Base-by-base conservation (phyloP, 2,888 invertebrate genomes). In the Xestobium rufovillosum region DNA sequence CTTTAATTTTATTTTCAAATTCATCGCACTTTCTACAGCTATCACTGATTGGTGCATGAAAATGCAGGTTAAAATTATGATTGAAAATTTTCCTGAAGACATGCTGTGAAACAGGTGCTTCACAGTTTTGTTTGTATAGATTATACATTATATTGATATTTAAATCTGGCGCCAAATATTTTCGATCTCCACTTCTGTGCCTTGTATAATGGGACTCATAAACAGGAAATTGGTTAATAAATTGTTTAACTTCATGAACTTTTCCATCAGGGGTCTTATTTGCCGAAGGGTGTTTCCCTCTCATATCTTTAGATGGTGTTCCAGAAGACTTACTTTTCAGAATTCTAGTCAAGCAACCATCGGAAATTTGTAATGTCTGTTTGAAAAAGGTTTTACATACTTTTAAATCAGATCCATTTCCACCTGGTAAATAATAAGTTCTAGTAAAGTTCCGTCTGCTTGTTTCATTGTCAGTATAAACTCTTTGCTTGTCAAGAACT, bases 261-360 rank as follows among this genome's bases (percentile, higher is more conserved):
- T 36, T 36, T 10, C 16, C 15, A 14, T 8, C 15, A 8, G 29
- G 14, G 16, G 11, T 12, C n/a, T n/a, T n/a, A n/a, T n/a, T n/a
- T n/a, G n/a, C n/a, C n/a, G n/a, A n/a, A n/a, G n/a, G n/a, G n/a
- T 17, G 10, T 15, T 38, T 36, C 14, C 38, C 38, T 10, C 38
- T 19, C 11, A 19, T 6, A 27, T 38, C 34, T 29, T 16, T 16
- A 15, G 38, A 14, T 14, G 29, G 13, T 9, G 26, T 9, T n/a
- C 26, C 38, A 14, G 8, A 6, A 17, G 14, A 4, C 26, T 28
- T 38, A 12, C 12, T 11, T n/a, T 10, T 23, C 6, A 38, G 26
- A 12, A 25, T 25, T 29, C 38, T 26, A 14, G n/a, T 25, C 12
- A 38, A 17, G 10, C 34, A 10, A 10, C 38, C 38, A 28, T 15